These are phyloP conservation scores for Procambarus virginalis DNA, from an alignment of 1,140 invertebrate species.

Conservation along the genomic window DNA sequence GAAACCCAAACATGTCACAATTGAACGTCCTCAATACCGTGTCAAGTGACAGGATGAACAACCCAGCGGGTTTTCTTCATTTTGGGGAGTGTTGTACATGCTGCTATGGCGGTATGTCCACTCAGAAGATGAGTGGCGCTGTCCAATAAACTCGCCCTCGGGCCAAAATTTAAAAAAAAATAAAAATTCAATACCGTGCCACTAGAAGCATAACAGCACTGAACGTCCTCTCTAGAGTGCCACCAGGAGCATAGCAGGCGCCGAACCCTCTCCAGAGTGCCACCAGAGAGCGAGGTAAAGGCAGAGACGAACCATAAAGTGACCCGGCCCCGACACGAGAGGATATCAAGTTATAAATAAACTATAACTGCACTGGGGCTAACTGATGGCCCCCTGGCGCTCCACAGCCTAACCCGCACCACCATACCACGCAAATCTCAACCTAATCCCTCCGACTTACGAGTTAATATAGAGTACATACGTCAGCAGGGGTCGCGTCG, in stretches of 20 bases:
- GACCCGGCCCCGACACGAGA: conserved; percentile 53
- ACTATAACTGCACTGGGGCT: conserved; percentile 63
- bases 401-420: conserved; percentile 15
- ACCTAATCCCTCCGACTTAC: conserved; percentile 35
- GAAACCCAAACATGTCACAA: too few species aligned
- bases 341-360: conserved; percentile 65
- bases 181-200: neutral
- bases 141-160: too few species aligned
- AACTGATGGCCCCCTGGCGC: conserved; percentile 42
- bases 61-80: too few species aligned
- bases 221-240: neutral
- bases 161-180: too few species aligned
- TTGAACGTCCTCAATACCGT: too few species aligned
- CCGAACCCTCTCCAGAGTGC: neutral
- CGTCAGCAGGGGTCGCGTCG: neutral
- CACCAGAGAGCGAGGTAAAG: conserved; percentile 12
- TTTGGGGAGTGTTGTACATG: too few species aligned
- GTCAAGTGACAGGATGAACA: too few species aligned
- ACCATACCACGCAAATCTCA: conserved; percentile 28
- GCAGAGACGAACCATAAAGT: conserved; percentile 50
- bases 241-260: neutral
- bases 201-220: neutral
- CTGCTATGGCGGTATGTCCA: too few species aligned
- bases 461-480: conserved; percentile 26
- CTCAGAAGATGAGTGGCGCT: too few species aligned